These are phyloP conservation scores for Nasonia giraulti DNA, from an alignment of 1,140 invertebrate genomes.

Conservation along the genomic window DNA sequence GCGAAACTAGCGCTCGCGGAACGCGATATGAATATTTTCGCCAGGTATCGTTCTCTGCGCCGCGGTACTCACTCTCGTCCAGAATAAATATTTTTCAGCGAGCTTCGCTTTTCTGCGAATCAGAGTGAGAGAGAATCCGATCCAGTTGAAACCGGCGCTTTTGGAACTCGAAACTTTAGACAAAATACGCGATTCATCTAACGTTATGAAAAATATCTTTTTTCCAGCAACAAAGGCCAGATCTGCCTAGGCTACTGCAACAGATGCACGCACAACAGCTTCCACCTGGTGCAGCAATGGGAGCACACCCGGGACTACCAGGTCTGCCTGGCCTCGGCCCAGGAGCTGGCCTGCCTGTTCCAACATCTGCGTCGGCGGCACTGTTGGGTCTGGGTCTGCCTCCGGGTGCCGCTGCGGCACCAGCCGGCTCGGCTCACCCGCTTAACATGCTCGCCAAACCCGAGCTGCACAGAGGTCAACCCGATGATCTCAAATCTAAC, in stretches of 20 bases:
- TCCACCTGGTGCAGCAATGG: constrained; percentile 84
- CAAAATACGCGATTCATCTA: constrained; percentile 26
- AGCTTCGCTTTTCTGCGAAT: background rate
- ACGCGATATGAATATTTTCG: constrained; percentile 37
- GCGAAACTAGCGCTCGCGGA: background rate
- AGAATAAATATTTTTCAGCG: background rate
- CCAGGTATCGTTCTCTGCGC: background rate
- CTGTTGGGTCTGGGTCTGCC: constrained; percentile 73
- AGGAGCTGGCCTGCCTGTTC: constrained; percentile 70
- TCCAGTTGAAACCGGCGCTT: background rate
- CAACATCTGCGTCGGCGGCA: constrained; percentile 71
- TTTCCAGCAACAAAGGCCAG: constrained; percentile 85
- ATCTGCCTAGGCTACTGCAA: constrained; percentile 84
- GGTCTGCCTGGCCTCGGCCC: constrained; percentile 70
- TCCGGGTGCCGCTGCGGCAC: constrained; percentile 74
- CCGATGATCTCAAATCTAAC: constrained; percentile 79
- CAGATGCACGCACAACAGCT: constrained; percentile 94
- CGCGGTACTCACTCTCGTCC: background rate
- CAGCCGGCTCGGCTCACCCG: constrained; percentile 79
- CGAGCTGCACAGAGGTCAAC: constrained; percentile 79
- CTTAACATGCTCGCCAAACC: constrained; percentile 82
- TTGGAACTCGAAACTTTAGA: constrained; percentile 15
- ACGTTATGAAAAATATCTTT: constrained; percentile 57
- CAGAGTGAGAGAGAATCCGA: background rate
- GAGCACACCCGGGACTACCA: constrained; percentile 75